These are phyloP conservation scores for Athene cunicularia DNA, from an alignment of 2,113 vertebrate genomes.

Conservation along the genomic window DNA sequence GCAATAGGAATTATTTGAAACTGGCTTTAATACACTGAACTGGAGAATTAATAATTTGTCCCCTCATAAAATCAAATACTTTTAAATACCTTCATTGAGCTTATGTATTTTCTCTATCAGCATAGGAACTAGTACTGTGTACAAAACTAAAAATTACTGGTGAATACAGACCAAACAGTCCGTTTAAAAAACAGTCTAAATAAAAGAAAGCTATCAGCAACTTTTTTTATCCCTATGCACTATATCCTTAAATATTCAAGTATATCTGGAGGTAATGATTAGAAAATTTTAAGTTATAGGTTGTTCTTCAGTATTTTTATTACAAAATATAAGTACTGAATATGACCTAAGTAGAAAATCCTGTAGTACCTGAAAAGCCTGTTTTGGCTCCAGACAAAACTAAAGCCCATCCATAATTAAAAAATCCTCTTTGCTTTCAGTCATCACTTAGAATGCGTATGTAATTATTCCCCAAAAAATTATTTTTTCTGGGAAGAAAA, in stretches of 20 bases:
- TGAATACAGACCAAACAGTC: background rate
- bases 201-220: background rate
- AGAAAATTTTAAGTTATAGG: background rate
- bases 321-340: background rate
- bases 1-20: background rate
- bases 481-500: background rate
- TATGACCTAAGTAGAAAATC: background rate
- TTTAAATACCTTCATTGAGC: background rate
- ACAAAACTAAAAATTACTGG: background rate
- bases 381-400: background rate
- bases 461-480: background rate
- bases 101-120: background rate
- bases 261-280: background rate
- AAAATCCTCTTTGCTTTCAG: background rate
- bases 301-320: background rate
- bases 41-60: background rate
- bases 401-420: background rate
- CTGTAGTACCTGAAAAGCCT: background rate
- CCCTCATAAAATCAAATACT: background rate
- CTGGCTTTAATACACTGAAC: background rate
- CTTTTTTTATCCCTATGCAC: background rate
- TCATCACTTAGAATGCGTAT: background rate
- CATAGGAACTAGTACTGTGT: background rate
- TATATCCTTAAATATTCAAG: background rate
- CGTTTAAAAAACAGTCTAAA: background rate